Evolutionary conservation across 2,797 vertebrate genomes (phyloP).

Genomic region (Peromyscus melanophrys): DNA sequence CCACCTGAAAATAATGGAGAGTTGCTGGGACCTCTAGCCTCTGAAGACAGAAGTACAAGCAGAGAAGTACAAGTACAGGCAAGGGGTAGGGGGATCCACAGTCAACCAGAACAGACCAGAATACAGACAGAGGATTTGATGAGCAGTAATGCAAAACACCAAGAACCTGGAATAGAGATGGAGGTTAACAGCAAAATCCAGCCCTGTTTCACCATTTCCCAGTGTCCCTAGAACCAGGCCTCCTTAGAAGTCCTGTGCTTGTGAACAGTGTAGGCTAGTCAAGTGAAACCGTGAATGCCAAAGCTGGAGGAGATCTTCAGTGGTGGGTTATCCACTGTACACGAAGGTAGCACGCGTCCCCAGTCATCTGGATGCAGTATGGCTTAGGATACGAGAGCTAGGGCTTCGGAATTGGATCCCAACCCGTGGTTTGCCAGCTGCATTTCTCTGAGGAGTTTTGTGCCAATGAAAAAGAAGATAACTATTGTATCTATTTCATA

Average conservation of each 20-base stretch:
- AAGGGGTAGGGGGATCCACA: not conserved
- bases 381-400: slow-evolving; percentile 19
- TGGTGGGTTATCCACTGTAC: not conserved
- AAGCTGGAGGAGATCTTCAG: not conserved
- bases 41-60: not conserved
- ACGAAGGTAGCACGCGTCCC: not conserved
- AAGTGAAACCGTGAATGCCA: slow-evolving; percentile 5
- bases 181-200: not conserved
- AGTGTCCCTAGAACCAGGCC: not conserved
- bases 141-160: not conserved
- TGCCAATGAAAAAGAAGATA: slow-evolving; percentile 4
- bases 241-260: not conserved
- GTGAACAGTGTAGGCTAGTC: not conserved
- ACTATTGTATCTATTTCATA: not conserved
- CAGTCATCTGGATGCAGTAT: not conserved
- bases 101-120: slow-evolving; percentile 4
- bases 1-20: not conserved
- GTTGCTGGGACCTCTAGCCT: not conserved
- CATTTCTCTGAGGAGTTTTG: not conserved
- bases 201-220: not conserved
- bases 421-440: not conserved
- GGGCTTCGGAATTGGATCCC: not conserved
- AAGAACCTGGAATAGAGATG: not conserved
- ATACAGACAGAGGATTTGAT: not conserved
- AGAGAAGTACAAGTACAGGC: slow-evolving; percentile 11